Percentiles rank a stretch among this genome's conserved stretches.
phyloP scores from a whole-genome alignment of 2,113 vertebrate species.

The Oryctolagus cuniculus region mOryCun1.1 NC_091435.1:103068001-103068500 shows the following conservation, averaged over 20 bases:
- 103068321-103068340: conserved; percentile 26
- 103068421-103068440: neutral
- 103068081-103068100: neutral
- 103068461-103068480: neutral
- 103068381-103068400: neutral
- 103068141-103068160: neutral
- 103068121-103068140: neutral
- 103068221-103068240: neutral
- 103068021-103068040: neutral
- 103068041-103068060: conserved; percentile 22
- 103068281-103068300: neutral
- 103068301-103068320: neutral
- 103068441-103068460: neutral
- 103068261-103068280: neutral
- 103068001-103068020: neutral
- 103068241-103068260: neutral
- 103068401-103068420: neutral
- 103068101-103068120: conserved; percentile 9
- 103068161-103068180: neutral
- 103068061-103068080: neutral
- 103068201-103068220: neutral
- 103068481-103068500: neutral
- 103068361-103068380: neutral
- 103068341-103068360: neutral
- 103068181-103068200: neutral